Base-by-base conservation (phyloP, 2,113 vertebrate genomes). In the Chaetorhynchus papuensis region DNA sequence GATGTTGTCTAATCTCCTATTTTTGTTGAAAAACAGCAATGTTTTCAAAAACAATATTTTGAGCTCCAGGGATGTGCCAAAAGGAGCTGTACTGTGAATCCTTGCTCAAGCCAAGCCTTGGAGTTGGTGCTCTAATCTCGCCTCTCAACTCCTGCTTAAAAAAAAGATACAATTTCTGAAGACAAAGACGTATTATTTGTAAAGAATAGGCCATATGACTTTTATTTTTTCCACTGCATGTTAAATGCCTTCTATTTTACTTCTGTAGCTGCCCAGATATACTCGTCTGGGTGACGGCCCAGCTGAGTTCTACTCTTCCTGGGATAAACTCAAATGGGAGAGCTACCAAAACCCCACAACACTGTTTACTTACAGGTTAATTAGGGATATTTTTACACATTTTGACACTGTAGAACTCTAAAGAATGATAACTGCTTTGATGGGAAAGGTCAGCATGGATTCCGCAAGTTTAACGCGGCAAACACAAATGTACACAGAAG, bases 31-130 rank as follows among this genome's bases (percentile, higher is more conserved):
- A 97, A 96, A 83, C 53, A 82, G 18, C 20, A 27, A 4, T 91
- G 89, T 89, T 97, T 97, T 90, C 31, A 79, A 93, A 95, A 97
- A 44, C 78, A 96, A 90, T 95, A 88, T 98, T 96, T 96, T 93
- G 92, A 96, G 68, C 85, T 93, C 66, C 31, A 39, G 59, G 88
- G 80, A 79, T 81, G 84, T 95, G 85, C 78, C 92, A 93, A 65
- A 79, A 78, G 79, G 82, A 86, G 54, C 72, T 45, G 84, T 33
- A 22, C 31, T 88, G 81, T 2, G 66, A 90, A 95, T 83, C 53
- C 78, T 44, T 3, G 3, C 91, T 96, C 75, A 28, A 96, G 80
- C 84, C 91, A 84, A 89, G 41, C 84, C 76, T 94, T 39, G 75
- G 83, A 92, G 78, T 52, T 83, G 79, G 82, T 60, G 89, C 64